Conservation (phyloP, 2,888 invertebrate species). For the Imbricaverruca yamaguchii region DNA sequence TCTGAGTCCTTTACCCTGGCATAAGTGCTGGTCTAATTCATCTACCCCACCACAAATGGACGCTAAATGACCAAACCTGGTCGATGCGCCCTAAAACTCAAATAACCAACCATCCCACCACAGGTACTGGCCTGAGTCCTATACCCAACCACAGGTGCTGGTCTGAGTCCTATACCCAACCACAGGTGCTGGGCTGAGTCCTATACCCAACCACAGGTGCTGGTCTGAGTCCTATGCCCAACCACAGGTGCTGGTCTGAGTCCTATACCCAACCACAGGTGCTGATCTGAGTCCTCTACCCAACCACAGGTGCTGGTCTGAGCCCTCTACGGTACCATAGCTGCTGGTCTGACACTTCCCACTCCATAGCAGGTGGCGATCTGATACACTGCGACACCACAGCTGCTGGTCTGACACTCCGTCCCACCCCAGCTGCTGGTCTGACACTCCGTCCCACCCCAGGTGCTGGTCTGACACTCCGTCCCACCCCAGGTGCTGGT, state of each 20-base stretch:
- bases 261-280: neutral
- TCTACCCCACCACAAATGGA: too few relatives aligned
- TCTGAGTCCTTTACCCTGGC: too few relatives aligned
- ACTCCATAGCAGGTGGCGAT: neutral
- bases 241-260: slow-evolving; percentile 23
- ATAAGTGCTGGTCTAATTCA: too few relatives aligned
- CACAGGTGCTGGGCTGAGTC: neutral
- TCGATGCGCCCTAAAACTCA: too few relatives aligned
- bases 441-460: neutral
- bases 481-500: neutral
- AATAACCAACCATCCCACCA: neutral
- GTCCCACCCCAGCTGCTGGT: neutral
- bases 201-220: neutral
- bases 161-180: neutral
- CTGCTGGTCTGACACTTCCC: neutral
- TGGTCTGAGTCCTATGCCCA: neutral
- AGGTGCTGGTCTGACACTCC: neutral
- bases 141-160: neutral
- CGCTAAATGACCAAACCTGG: too few relatives aligned
- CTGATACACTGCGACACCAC: neutral
- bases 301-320: slow-evolving; percentile 21
- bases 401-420: slow-evolving; percentile 24
- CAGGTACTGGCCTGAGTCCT: slow-evolving; percentile 23
- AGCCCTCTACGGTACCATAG: neutral
- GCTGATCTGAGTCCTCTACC: neutral